Percentiles rank a stretch among this genome's conserved stretches.
Evolutionary conservation across 2,888 invertebrate genomes (phyloP).

Genomic region (Lobophora halterata): DNA sequence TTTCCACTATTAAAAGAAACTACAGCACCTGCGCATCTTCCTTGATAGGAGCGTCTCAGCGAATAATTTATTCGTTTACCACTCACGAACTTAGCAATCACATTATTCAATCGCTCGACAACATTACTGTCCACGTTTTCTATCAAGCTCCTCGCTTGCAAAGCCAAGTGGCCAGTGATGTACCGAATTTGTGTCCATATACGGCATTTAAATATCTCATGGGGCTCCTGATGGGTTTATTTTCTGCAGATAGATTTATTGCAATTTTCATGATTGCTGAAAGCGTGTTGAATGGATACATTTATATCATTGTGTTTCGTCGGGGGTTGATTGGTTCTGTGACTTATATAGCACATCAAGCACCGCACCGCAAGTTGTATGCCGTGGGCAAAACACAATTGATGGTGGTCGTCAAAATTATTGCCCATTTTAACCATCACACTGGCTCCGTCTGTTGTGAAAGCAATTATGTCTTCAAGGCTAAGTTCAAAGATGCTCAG

Average conservation of each 20-base stretch:
- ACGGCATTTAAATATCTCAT: background rate
- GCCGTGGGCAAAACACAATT: constrained; percentile 20
- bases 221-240: background rate
- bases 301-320: constrained; percentile 3
- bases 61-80: constrained; percentile 9
- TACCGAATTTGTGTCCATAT: too few species aligned
- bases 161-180: background rate
- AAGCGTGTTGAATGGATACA: background rate
- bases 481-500: background rate
- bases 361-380: too few species aligned
- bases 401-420: constrained; percentile 12
- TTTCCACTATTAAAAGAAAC: constrained; percentile 13
- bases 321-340: too few species aligned
- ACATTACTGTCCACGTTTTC: too few species aligned
- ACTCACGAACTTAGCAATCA: background rate
- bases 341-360: too few species aligned
- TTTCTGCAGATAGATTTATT: constrained; percentile 1
- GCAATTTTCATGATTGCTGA: constrained; percentile 1
- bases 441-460: constrained; percentile 19
- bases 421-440: constrained; percentile 23
- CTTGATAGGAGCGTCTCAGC: constrained; percentile 7
- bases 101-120: background rate
- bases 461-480: constrained; percentile 6
- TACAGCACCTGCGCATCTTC: constrained; percentile 11
- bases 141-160: background rate